Evolutionary conservation across 2,888 invertebrate genomes (phyloP).

Genomic region (Arrhopalites spinosus): DNA sequence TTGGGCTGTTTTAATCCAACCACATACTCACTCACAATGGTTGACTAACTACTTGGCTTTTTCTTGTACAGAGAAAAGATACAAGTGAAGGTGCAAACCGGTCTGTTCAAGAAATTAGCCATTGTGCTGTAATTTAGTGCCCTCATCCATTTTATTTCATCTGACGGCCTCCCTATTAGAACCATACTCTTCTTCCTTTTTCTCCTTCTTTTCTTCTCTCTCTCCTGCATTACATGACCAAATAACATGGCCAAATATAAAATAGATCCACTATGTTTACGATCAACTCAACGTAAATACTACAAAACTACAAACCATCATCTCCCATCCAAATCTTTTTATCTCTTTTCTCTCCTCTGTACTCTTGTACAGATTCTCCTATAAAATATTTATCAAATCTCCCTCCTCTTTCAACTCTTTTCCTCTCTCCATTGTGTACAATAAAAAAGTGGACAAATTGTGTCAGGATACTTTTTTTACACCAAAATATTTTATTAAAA

Average conservation of each 20-base stretch:
- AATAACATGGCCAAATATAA: conserved; percentile 20
- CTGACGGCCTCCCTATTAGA: conserved; percentile 27
- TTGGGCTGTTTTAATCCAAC: conserved; percentile 3
- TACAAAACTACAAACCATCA: background rate
- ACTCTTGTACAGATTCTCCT: too few relatives aligned
- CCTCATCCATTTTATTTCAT: conserved; percentile 29
- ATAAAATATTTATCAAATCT: conserved; percentile 24
- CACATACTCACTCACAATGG: background rate
- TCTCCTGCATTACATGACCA: conserved; percentile 2
- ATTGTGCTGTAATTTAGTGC: conserved; percentile 41
- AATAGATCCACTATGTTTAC: background rate
- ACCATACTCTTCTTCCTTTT: conserved; percentile 7
- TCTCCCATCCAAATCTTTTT: conserved; percentile 7
- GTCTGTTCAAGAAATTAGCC: conserved; percentile 41
- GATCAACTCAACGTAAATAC: background rate
- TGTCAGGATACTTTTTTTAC: too few relatives aligned
- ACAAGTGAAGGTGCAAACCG: conserved; percentile 39
- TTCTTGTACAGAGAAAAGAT: background rate
- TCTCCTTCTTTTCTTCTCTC: background rate
- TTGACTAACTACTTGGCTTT: too few relatives aligned
- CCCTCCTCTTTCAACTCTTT: conserved; percentile 17
- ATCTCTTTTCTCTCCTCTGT: too few relatives aligned
- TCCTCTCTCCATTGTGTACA: background rate
- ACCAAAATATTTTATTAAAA: too few relatives aligned
- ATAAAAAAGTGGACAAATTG: background rate